These are phyloP conservation scores for Hippopotamyrus pictus DNA, from an alignment of 2,797 vertebrate species.

Conservation along the genomic window DNA sequence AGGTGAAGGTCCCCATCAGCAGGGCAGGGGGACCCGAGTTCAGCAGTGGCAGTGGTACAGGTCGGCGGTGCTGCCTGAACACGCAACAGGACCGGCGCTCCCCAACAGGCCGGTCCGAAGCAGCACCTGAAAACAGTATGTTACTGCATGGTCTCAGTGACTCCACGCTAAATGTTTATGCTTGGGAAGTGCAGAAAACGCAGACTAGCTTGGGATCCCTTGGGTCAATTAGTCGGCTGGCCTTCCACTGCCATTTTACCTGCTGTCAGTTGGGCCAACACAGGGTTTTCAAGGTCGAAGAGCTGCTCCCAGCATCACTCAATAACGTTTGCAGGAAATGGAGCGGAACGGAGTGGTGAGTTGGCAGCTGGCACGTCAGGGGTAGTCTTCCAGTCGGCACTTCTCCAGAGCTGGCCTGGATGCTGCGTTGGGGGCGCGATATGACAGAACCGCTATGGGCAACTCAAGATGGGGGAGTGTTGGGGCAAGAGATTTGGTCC, in stretches of 20 bases:
- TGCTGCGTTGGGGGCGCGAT: neutral
- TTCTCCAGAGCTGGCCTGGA: neutral
- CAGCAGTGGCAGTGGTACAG: neutral
- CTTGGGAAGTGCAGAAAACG: neutral
- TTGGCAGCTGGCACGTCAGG: neutral
- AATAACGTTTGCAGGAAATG: neutral
- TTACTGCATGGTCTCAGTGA: neutral
- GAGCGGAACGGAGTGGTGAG: neutral
- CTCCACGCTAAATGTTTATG: neutral
- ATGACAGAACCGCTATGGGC: neutral
- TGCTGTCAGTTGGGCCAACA: neutral
- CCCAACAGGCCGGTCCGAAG: conserved; percentile 60
- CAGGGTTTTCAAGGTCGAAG: neutral
- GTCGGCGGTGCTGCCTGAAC: conserved; percentile 40
- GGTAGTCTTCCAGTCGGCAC: neutral
- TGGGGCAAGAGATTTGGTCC: neutral
- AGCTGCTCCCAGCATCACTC: neutral
- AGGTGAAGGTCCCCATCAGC: conserved; percentile 36
- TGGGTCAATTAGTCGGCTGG: neutral
- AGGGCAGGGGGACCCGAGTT: conserved; percentile 39
- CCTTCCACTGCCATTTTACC: neutral
- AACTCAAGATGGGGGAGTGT: neutral
- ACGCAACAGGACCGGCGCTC: conserved; percentile 55
- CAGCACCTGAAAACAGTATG: conserved; percentile 63
- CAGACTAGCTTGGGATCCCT: neutral